phyloP scores from a whole-genome alignment of 2,888 invertebrate species.

The Artemia sinica region DNA sequence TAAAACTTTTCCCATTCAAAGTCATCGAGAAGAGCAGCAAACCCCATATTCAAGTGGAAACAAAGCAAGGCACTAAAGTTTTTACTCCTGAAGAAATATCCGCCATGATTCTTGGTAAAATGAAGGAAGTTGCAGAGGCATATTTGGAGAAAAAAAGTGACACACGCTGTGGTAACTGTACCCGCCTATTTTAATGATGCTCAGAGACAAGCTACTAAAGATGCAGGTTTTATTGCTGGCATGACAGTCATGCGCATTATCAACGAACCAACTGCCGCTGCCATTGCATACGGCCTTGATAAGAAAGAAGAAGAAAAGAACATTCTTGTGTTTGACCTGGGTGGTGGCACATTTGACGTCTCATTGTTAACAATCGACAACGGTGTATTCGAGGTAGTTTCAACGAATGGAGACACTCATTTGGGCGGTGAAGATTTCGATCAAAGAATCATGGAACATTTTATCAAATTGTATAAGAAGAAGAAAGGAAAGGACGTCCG shows the following conservation, averaged over 20 bases:
- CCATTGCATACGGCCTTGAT: constrained; percentile 90
- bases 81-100: constrained; percentile 98
- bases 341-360: constrained; percentile 98
- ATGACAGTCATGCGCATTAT: constrained; percentile 86
- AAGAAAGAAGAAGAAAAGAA: constrained; percentile 96
- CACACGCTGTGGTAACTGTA: constrained; percentile 77
- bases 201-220: constrained; percentile 96
- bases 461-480: constrained; percentile 95
- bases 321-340: constrained; percentile 93
- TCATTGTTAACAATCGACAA: constrained; percentile 94
- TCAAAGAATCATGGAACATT: constrained; percentile 95
- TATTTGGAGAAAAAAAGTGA: constrained; percentile 72
- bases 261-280: constrained; percentile 93
- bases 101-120: constrained; percentile 92
- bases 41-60: constrained; percentile 73
- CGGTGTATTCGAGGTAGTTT: constrained; percentile 86
- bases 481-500: constrained; percentile 95
- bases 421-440: constrained; percentile 98
- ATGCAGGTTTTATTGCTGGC: constrained; percentile 47
- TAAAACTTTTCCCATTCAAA: constrained; percentile 94
- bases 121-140: constrained; percentile 97
- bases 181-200: constrained; percentile 99
- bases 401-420: constrained; percentile 89
- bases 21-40: constrained; percentile 75
- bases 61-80: constrained; percentile 63